phyloP scores from a whole-genome alignment of 2,888 invertebrate genomes.

The Amiota minor region DNA sequence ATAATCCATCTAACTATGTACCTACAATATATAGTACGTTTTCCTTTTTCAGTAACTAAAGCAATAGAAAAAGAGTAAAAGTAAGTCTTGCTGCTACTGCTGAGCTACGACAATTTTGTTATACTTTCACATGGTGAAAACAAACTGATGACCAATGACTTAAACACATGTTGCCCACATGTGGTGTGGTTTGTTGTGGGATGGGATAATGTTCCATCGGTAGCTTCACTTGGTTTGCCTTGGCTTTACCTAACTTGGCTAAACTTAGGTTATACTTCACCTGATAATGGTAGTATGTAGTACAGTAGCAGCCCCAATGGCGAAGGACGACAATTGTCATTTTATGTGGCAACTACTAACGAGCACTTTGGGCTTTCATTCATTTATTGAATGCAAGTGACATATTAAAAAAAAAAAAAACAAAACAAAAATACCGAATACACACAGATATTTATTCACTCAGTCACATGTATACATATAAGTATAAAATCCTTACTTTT shows the following conservation, averaged over 20 bases:
- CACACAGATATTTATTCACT: conserved; percentile 17
- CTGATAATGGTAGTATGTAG: conserved; percentile 21
- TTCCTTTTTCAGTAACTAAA: no score
- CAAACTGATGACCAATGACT: no score
- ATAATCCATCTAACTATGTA: no score
- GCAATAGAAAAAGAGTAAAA: no score
- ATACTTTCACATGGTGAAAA: no score
- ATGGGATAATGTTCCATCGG: conserved; percentile 22
- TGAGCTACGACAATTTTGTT: no score
- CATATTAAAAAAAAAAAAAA: conserved; percentile 3
- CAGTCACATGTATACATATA: background rate
- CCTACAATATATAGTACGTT: no score
- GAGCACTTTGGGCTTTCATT: conserved; percentile 57
- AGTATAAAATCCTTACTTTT: background rate
- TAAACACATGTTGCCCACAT: no score
- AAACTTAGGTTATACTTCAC: no score
- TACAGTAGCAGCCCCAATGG: conserved; percentile 14
- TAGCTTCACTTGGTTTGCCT: no score
- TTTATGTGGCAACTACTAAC: conserved; percentile 53
- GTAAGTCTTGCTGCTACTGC: no score
- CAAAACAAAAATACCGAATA: background rate
- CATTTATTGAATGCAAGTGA: conserved; percentile 36
- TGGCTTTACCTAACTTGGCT: no score
- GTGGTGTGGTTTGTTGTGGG: conserved; percentile 42
- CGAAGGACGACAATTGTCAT: conserved; percentile 39